Conservation (phyloP, 1,140 invertebrate genomes). For the Pseudomyrmex cubaensis region DNA sequence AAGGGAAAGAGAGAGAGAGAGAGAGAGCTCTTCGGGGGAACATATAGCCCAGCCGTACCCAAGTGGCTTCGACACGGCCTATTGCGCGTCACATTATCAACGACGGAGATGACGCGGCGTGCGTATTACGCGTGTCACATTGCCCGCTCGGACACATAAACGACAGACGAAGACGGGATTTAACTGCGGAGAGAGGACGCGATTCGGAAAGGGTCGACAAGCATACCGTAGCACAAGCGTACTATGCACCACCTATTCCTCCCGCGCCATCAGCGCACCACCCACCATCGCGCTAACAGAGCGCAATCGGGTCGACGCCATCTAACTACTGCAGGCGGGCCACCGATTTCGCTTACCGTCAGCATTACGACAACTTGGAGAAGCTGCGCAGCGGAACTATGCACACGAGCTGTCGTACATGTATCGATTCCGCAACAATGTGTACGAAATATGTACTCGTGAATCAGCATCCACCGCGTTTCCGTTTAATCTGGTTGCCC, state of each 20-base stretch:
- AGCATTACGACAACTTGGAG: conserved; percentile 28
- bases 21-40: not conserved
- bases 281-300: not conserved
- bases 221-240: not conserved
- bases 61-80: conserved; percentile 60
- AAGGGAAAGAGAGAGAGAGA: too few species aligned
- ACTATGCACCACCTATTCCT: not conserved
- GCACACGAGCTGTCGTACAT: conserved; percentile 30
- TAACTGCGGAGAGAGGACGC: not conserved
- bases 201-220: conserved; percentile 32
- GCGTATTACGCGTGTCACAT: conserved; percentile 63
- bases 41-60: conserved; percentile 29
- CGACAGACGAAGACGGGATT: conserved; percentile 20
- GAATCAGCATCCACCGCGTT: conserved; percentile 23
- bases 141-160: conserved; percentile 4
- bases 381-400: conserved; percentile 9
- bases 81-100: conserved; percentile 62
- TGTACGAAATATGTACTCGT: conserved; percentile 54
- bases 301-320: conserved; percentile 3
- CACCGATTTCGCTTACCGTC: not conserved
- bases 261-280: not conserved
- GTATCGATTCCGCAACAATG: conserved; percentile 51
- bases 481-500: conserved; percentile 36
- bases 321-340: conserved; percentile 1
- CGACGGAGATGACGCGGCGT: conserved; percentile 63